Conservation (phyloP, 92 coral and sea anemone species). For the Meandrina meandrites region DNA sequence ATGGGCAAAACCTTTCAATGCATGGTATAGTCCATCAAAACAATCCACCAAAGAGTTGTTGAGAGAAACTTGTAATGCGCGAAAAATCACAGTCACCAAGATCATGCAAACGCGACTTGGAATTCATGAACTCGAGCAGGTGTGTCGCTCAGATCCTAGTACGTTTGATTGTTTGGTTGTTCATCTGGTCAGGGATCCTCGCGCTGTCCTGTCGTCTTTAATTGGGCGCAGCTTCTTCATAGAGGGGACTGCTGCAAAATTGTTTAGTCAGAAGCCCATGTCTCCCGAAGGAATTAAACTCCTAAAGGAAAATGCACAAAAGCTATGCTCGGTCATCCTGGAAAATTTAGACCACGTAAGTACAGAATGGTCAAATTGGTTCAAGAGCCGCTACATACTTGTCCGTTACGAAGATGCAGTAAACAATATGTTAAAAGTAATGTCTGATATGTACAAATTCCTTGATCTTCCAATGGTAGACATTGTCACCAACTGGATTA, state of each 20-base stretch:
- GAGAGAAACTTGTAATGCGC: neutral
- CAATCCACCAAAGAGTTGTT: neutral
- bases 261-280: neutral
- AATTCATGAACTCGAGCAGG: neutral
- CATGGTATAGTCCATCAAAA: neutral
- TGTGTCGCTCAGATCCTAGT: neutral
- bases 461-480: neutral
- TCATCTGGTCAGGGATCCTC: neutral
- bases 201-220: neutral
- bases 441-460: neutral
- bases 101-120: neutral
- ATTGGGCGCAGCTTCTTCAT: neutral
- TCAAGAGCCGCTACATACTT: neutral
- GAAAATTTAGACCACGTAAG: neutral
- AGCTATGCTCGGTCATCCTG: neutral
- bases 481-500: neutral
- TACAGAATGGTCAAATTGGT: conserved; percentile 6
- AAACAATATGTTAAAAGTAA: neutral
- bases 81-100: neutral
- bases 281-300: neutral
- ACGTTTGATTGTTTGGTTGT: neutral
- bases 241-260: neutral
- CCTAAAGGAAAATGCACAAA: neutral
- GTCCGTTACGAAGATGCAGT: neutral
- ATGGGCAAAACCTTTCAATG: too few species aligned